Percentiles rank a stretch among this genome's conserved stretches.
Conservation (phyloP, 1,140 invertebrate genomes). For the Mesaphorura yosii region DNA sequence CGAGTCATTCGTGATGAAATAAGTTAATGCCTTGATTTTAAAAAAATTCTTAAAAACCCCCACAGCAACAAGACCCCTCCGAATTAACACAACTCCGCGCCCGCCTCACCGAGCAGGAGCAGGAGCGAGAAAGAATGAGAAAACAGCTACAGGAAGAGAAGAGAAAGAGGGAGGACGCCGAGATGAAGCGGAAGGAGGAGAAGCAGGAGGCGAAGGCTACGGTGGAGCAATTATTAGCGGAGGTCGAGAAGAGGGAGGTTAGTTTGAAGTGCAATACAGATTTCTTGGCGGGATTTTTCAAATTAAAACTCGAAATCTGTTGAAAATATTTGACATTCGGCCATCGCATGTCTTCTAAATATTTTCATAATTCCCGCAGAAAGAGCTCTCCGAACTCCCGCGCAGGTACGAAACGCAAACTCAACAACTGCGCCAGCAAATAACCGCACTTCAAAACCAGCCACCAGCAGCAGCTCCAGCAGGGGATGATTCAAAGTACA, state of each 20-base stretch:
- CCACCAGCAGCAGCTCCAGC: not conserved
- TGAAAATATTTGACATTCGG: not conserved
- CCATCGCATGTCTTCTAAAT: slow-evolving; percentile 3
- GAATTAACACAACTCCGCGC: slow-evolving; percentile 12
- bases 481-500: slow-evolving; percentile 43
- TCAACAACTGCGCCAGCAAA: slow-evolving; percentile 27
- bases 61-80: not conserved
- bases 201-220: not conserved
- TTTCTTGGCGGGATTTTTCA: too few species aligned
- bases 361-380: not conserved
- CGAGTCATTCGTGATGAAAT: too few species aligned
- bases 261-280: slow-evolving; percentile 1
- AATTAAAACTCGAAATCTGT: not conserved
- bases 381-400: not conserved
- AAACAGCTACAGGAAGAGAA: slow-evolving; percentile 19
- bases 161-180: slow-evolving; percentile 6
- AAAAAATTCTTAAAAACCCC: too few species aligned
- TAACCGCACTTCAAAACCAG: slow-evolving; percentile 4
- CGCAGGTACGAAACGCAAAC: slow-evolving; percentile 6
- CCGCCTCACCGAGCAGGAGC: slow-evolving; percentile 21
- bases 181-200: not conserved
- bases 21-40: too few species aligned
- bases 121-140: slow-evolving; percentile 17
- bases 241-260: not conserved
- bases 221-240: not conserved